Evolutionary conservation across 2,797 vertebrate genomes (phyloP).

Genomic region (Dallia pectoralis): DNA sequence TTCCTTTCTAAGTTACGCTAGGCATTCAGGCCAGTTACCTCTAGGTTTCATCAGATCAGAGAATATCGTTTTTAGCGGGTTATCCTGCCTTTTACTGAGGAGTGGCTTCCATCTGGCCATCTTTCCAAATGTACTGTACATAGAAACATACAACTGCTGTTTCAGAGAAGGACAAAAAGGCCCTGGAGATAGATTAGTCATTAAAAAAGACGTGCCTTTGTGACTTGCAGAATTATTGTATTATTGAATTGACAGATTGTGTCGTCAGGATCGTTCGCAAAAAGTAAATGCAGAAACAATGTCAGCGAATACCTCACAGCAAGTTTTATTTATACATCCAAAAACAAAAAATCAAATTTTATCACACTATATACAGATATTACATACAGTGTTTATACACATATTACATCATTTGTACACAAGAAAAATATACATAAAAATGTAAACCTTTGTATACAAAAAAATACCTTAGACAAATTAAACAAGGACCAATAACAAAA

Average conservation of each 20-base stretch:
- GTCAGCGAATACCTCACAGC: slow-evolving; percentile 90
- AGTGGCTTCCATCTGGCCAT: no score
- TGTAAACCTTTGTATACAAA: slow-evolving; percentile 99
- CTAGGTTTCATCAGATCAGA: no score
- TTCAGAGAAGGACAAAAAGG: neutral
- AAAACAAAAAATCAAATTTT: slow-evolving; percentile 98
- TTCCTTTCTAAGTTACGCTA: no score
- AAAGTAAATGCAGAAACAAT: slow-evolving; percentile 12
- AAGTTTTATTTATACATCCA: slow-evolving; percentile 99
- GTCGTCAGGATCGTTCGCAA: neutral
- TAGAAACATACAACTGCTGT: no score
- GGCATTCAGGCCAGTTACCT: no score
- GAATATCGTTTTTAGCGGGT: no score
- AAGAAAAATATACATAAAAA: slow-evolving; percentile 99
- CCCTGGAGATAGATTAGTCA: neutral
- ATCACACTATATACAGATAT: slow-evolving; percentile 99
- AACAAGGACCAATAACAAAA: slow-evolving; percentile 99
- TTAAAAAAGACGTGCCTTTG: no score
- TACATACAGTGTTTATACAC: slow-evolving; percentile 99
- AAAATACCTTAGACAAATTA: slow-evolving; percentile 99
- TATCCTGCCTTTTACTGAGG: no score
- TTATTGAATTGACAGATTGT: neutral
- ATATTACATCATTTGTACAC: slow-evolving; percentile 99
- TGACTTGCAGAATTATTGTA: neutral
- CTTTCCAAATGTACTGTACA: no score